Evolutionary conservation across 1,140 invertebrate species (phyloP).

Genomic region (Caligus rogercresseyi): DNA sequence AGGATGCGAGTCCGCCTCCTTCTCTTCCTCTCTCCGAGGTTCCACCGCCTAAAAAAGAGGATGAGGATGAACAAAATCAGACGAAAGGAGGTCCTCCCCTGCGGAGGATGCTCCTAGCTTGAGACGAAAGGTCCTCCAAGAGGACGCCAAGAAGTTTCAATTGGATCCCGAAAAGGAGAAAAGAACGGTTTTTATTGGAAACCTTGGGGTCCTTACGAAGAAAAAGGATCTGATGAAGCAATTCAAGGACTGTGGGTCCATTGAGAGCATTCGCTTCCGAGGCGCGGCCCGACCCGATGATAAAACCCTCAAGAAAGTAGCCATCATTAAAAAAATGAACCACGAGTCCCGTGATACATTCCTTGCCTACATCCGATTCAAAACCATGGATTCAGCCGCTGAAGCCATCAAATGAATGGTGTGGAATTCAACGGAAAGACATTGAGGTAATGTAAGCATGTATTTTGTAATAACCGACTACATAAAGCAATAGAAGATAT

Average conservation of each 20-base stretch:
- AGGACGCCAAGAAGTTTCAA: constrained; percentile 4
- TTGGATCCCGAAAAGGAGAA: constrained; percentile 16
- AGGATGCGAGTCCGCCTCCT: background rate
- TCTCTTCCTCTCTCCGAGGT: background rate
- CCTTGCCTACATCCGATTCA: constrained; percentile 6
- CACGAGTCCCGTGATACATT: constrained; percentile 12
- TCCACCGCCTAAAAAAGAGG: background rate
- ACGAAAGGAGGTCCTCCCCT: background rate
- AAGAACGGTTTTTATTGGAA: constrained; percentile 16
- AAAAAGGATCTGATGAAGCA: constrained; percentile 8
- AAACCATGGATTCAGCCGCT: background rate
- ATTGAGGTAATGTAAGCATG: background rate
- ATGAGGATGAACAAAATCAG: background rate
- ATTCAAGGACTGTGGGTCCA: constrained; percentile 1
- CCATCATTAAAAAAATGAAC: constrained; percentile 5
- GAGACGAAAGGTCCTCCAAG: background rate
- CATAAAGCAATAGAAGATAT: no score
- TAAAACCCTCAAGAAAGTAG: constrained; percentile 2
- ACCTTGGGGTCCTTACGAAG: background rate
- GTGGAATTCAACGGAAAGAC: background rate
- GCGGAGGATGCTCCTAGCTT: background rate
- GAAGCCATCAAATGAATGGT: background rate
- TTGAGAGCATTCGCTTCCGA: constrained; percentile 16
- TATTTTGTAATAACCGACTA: no score
- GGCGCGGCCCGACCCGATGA: constrained; percentile 14